Base-by-base conservation (phyloP, 2,797 vertebrate species). In the Rhadinocentrus ornatus region DNA sequence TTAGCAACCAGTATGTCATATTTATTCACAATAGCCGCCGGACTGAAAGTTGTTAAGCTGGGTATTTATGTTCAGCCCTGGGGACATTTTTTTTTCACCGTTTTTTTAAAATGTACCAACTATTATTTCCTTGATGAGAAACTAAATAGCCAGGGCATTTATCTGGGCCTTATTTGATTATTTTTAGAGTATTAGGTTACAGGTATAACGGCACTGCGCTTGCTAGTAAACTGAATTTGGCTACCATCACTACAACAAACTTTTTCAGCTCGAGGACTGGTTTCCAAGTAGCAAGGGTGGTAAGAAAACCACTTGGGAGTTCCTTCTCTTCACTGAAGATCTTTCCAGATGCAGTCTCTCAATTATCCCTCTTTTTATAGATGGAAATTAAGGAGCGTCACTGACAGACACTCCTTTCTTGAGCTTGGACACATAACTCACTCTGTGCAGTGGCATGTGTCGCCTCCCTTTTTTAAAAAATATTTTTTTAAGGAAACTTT, bases 321-420 rank as follows among this genome's bases (percentile, higher is more conserved):
- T 72, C 66, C 59, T 53, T 62, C 65, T 73, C 26, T 77, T 78
- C 63, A 61, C 66, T 80, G 90, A 92, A 90, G 92, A 91, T 69
- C 69, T 91, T 89, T 89, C 85, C 88, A 88, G 85, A 87, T 75
- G 88, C 86, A 89, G 68, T 58, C 32, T 71, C 66, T 81, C 60
- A 63, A 62, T 82, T 85, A 82, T 86, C 78, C 84, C 75, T 80
- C 71, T 79, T 83, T 88, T 89, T 89, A 78, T 84, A 89, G 84
- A 88, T 82, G 77, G 74, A 78, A 82, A 55, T 71, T 59, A 75
- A 74, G 80, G 68, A 41, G 69, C 48, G 10, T 60, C 62, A n/a
- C 59, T 57, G 70, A 78, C 70, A 26, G 16, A 29, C 29, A 20
- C 44, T 27, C 54, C 65, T 57, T 71, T 83, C 79, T 87, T 84